phyloP scores from a whole-genome alignment of 2,888 invertebrate species.

The Coleophora flavipennella region DNA sequence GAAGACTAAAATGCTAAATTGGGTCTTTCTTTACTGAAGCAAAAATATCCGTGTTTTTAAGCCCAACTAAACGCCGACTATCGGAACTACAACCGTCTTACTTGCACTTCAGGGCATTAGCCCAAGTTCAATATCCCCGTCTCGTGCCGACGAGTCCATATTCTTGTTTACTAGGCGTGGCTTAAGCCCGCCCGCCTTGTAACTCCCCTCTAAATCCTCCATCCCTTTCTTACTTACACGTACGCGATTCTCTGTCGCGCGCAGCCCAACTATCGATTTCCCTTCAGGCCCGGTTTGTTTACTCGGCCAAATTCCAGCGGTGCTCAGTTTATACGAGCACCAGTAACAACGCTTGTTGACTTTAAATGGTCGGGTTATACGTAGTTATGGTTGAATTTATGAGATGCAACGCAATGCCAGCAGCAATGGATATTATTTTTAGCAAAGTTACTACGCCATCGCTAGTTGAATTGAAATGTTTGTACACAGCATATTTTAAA shows the following conservation, averaged over 20 bases:
- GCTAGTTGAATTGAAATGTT: too few species aligned
- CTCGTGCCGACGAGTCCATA: too few species aligned
- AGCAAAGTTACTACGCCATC: neutral
- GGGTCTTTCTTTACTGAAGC: too few species aligned
- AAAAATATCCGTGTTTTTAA: neutral
- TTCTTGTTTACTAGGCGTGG: conserved; percentile 37
- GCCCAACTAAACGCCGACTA: neutral
- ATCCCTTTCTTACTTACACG: conserved; percentile 36
- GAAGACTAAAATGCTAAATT: too few species aligned
- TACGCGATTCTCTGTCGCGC: conserved; percentile 29
- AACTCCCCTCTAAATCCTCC: conserved; percentile 28
- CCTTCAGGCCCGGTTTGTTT: conserved; percentile 43
- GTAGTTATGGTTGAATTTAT: conserved; percentile 6
- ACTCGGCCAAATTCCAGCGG: conserved; percentile 49
- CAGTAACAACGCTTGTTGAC: conserved; percentile 43
- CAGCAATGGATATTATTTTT: neutral
- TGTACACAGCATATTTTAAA: too few species aligned
- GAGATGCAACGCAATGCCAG: neutral
- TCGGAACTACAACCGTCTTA: conserved; percentile 24
- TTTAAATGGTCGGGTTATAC: conserved; percentile 37
- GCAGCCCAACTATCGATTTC: conserved; percentile 50
- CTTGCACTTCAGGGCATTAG: conserved; percentile 22
- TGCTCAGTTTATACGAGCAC: conserved; percentile 30
- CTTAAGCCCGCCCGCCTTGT: conserved; percentile 47
- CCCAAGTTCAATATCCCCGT: conserved; percentile 17